phyloP scores from a whole-genome alignment of 2,888 invertebrate genomes.

The Iphiclides podalirius region DNA sequence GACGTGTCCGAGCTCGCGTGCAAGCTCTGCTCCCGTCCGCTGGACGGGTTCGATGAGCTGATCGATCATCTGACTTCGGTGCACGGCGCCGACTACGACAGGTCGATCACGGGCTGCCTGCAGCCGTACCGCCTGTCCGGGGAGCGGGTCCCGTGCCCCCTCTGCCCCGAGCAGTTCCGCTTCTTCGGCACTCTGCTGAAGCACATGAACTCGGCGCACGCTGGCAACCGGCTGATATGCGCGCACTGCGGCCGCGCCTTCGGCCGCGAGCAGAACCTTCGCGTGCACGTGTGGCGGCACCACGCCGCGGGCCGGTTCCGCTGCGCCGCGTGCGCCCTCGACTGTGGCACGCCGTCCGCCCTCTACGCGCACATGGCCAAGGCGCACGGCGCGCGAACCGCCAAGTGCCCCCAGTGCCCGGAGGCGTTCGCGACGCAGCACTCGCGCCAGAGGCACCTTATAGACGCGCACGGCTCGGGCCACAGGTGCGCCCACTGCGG shows the following conservation, averaged over 20 bases:
- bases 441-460: slow-evolving; percentile 74
- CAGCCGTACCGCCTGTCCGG: slow-evolving; percentile 65
- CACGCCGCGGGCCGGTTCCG: slow-evolving; percentile 67
- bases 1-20: slow-evolving; percentile 64
- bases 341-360: slow-evolving; percentile 69
- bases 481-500: slow-evolving; percentile 69
- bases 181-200: slow-evolving; percentile 70
- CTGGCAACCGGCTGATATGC: slow-evolving; percentile 69
- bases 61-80: slow-evolving; percentile 63
- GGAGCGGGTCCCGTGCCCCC: slow-evolving; percentile 66
- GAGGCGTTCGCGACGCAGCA: slow-evolving; percentile 75
- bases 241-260: slow-evolving; percentile 71
- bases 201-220: slow-evolving; percentile 68
- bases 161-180: slow-evolving; percentile 63
- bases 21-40: slow-evolving; percentile 47
- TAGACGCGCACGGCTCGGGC: slow-evolving; percentile 70
- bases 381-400: slow-evolving; percentile 65
- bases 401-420: slow-evolving; percentile 66
- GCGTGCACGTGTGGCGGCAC: slow-evolving; percentile 70
- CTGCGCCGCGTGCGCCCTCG: slow-evolving; percentile 61
- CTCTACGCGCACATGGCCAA: slow-evolving; percentile 72
- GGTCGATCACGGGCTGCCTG: slow-evolving; percentile 61
- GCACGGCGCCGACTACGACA: slow-evolving; percentile 67
- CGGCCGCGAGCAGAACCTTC: slow-evolving; percentile 63
- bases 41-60: slow-evolving; percentile 49